Evolutionary conservation across 2,113 vertebrate genomes (phyloP).

Genomic region (Trematocara stigmaticum): DNA sequence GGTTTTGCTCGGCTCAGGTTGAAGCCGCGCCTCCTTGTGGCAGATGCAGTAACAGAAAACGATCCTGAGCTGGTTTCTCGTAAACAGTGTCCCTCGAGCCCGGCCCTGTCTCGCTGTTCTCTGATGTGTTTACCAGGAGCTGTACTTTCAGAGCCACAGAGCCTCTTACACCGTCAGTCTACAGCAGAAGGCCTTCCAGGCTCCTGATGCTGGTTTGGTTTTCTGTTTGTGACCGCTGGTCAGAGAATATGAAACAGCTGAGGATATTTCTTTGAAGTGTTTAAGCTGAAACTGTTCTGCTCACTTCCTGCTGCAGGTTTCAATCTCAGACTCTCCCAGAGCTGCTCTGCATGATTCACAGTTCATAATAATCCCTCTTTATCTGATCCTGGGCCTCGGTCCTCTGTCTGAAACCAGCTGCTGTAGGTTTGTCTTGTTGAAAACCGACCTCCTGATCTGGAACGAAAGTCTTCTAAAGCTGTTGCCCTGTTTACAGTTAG

Average conservation of each 20-base stretch:
- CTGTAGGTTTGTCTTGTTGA: not conserved
- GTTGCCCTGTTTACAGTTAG: not conserved
- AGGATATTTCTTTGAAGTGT: not conserved
- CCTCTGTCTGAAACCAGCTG: not conserved
- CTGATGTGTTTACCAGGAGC: conserved; percentile 1
- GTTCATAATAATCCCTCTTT: not conserved
- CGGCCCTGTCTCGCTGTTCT: not conserved
- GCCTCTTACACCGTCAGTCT: not conserved
- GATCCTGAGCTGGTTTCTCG: not conserved
- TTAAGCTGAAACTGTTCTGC: not conserved
- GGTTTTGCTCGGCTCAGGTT: not conserved
- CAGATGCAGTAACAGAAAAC: not conserved
- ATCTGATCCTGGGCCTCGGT: not conserved
- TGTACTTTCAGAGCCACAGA: not conserved
- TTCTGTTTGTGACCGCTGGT: not conserved
- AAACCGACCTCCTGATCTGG: not conserved
- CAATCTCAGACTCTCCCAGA: not conserved
- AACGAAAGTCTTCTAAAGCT: not conserved
- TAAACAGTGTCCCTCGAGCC: not conserved
- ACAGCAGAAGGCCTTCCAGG: not conserved
- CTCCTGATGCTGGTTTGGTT: not conserved
- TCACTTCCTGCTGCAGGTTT: not conserved
- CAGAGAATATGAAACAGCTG: not conserved
- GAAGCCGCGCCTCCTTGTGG: not conserved
- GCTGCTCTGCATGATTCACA: not conserved